Percentiles rank a stretch among this genome's conserved stretches.
phyloP scores from a whole-genome alignment of 1,140 invertebrate species.

The Drosophila pseudoananassae region DNA sequence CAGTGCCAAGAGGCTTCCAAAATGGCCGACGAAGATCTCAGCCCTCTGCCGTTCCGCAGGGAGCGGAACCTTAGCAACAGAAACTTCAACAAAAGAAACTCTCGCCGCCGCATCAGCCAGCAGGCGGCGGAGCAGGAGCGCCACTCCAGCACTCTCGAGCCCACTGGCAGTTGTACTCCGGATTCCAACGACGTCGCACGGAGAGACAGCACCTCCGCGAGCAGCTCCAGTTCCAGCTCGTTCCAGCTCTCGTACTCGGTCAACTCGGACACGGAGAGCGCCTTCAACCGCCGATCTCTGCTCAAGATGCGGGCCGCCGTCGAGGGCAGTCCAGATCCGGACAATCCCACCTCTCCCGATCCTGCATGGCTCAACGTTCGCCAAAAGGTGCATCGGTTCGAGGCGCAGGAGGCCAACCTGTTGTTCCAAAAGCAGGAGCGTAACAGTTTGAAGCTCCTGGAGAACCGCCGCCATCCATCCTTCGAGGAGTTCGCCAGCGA shows the following conservation, averaged over 20 bases:
- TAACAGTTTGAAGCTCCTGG: slow-evolving; percentile 57
- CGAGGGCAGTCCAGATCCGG: slow-evolving; percentile 9
- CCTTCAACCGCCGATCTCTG: slow-evolving; percentile 59
- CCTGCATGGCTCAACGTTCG: slow-evolving; percentile 71
- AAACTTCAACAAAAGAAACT: slow-evolving; percentile 76
- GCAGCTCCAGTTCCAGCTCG: slow-evolving; percentile 60
- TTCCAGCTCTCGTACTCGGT: slow-evolving; percentile 69
- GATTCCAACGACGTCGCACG: slow-evolving; percentile 38
- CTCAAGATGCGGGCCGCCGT: slow-evolving; percentile 55
- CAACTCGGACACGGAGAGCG: slow-evolving; percentile 71
- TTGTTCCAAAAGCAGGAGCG: slow-evolving; percentile 52
- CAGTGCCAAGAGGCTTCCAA: slow-evolving; percentile 8
- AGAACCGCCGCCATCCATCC: slow-evolving; percentile 57
- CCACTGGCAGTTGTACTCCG: slow-evolving; percentile 26
- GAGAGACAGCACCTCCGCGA: slow-evolving; percentile 10
- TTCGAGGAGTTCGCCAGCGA: slow-evolving; percentile 33
- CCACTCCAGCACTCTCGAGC: slow-evolving; percentile 12
- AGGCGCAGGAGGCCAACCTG: slow-evolving; percentile 54
- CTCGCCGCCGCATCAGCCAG: slow-evolving; percentile 62
- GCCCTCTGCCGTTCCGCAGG: slow-evolving; percentile 75
- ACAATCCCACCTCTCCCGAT: slow-evolving; percentile 48
- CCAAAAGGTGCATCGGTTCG: slow-evolving; percentile 75
- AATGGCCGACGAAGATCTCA: slow-evolving; percentile 75
- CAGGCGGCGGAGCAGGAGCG: slow-evolving; percentile 46
- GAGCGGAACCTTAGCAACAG: slow-evolving; percentile 80